Evolutionary conservation across 2,888 invertebrate species (phyloP), one percentile per base, ranked within the genome.

Genomic region (Bombylius discolor): DNA sequence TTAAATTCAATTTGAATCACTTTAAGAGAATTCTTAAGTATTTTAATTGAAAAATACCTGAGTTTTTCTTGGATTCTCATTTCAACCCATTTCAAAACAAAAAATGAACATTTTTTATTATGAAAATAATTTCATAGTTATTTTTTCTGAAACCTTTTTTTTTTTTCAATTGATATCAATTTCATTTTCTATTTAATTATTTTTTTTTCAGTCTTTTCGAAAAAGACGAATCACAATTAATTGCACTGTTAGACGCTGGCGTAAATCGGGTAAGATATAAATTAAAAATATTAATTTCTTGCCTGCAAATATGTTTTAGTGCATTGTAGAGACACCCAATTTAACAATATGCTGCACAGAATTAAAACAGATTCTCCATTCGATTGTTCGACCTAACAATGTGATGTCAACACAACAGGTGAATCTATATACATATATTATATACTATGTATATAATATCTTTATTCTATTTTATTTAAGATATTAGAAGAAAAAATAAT

Each of bases 221-320:
- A 65, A 89, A 87, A 72, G 87, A 90, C 68, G 92, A 92, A 70
- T 81, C 85, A 62, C 82, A 81, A 47, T 80, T 90, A 60, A 77
- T 85, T 66, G 82, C 86, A 63, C 81, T 88, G 65, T 76, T 93
- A 66, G 88, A 90, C 70, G 83, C 85, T 65, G 94, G 94, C 67
- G 92, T 87, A 75, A 89, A 87, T 76, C 82, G 90, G 81, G 94
- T 93, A 78, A 83, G 83, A 76, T 48, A 32, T 44, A 47, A 51
- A 32, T 34, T 44, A 32, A 11, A n/a, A 23, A 46, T 14, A n/a
- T 45, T 14, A 45, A 14, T 45, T 45, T 45, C 39, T 42, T 42
- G 8, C 39, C 39, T 45, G 45, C n/a, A 45, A 14, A 45, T 14
- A 45, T 45, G 11, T 60, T 69, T 67, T 62, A 85, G 85, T 81